phyloP scores from a whole-genome alignment of 2,797 vertebrate species.

The Malacoctenus gilli region DNA sequence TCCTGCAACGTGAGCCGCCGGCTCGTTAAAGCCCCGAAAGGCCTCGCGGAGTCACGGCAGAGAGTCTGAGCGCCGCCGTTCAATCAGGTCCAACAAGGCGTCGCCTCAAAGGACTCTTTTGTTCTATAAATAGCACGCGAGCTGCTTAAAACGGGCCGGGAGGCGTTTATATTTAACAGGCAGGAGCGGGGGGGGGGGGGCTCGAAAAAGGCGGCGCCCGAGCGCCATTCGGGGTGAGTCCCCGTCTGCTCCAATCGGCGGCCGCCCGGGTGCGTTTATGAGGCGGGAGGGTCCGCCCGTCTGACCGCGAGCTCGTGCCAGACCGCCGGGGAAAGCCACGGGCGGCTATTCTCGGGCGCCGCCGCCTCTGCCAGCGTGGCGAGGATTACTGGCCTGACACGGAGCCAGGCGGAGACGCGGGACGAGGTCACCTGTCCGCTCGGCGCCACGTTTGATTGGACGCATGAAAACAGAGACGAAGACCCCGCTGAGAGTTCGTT shows the following conservation, averaged over 20 bases:
- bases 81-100: constrained; percentile 47
- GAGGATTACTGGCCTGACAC: background rate
- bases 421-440: background rate
- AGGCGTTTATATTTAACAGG: constrained; percentile 25
- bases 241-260: constrained; percentile 50
- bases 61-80: constrained; percentile 14
- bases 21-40: constrained; percentile 14
- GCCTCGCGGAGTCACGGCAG: constrained; percentile 24
- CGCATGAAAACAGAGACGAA: too few species aligned
- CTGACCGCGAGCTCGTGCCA: constrained; percentile 32
- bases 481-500: too few species aligned
- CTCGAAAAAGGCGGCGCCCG: constrained; percentile 63
- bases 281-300: constrained; percentile 36
- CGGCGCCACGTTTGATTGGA: background rate
- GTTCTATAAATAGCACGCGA: constrained; percentile 67
- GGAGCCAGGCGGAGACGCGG: constrained; percentile 12
- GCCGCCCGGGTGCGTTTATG: constrained; percentile 22
- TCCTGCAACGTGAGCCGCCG: constrained; percentile 24
- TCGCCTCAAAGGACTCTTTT: constrained; percentile 55
- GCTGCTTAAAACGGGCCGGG: constrained; percentile 38
- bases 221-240: constrained; percentile 51
- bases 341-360: constrained; percentile 31
- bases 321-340: constrained; percentile 34
- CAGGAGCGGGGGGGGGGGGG: too few species aligned
- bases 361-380: too few species aligned